Percentiles rank a stretch among this genome's conserved stretches.
phyloP scores from a whole-genome alignment of 2,113 vertebrate genomes.

The Crotalus horridus region DNA sequence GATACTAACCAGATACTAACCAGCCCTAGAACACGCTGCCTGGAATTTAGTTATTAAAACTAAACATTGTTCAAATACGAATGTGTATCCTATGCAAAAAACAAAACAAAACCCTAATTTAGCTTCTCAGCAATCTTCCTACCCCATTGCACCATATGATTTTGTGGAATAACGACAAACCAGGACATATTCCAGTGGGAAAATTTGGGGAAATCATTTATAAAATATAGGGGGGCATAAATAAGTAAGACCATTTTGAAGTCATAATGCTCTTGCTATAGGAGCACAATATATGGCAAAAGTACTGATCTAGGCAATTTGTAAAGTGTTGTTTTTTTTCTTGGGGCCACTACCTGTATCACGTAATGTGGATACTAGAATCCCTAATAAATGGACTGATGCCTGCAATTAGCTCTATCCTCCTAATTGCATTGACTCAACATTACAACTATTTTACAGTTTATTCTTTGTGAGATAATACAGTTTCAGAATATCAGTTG shows the following conservation, averaged over 20 bases:
- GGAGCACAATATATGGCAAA: background rate
- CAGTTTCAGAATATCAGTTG: background rate
- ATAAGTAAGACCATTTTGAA: background rate
- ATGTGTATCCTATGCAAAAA: background rate
- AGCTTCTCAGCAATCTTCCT: background rate
- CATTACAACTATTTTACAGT: background rate
- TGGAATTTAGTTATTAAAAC: background rate
- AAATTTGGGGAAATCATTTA: background rate
- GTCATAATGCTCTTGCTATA: background rate
- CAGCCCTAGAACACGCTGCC: background rate
- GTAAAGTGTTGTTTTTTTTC: background rate
- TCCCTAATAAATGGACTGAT: background rate
- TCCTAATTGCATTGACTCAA: background rate
- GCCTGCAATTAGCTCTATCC: background rate
- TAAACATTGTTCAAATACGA: background rate
- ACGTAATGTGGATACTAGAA: background rate
- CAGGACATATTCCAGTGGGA: background rate
- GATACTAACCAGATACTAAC: background rate
- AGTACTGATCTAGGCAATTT: background rate
- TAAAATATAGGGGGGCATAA: background rate
- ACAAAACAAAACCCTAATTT: background rate
- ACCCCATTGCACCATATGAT: background rate
- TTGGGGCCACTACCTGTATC: background rate
- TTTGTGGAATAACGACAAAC: background rate
- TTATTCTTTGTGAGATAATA: background rate